Evolutionary conservation across 2,888 invertebrate genomes (phyloP).

Genomic region (Acrocera orbiculus): DNA sequence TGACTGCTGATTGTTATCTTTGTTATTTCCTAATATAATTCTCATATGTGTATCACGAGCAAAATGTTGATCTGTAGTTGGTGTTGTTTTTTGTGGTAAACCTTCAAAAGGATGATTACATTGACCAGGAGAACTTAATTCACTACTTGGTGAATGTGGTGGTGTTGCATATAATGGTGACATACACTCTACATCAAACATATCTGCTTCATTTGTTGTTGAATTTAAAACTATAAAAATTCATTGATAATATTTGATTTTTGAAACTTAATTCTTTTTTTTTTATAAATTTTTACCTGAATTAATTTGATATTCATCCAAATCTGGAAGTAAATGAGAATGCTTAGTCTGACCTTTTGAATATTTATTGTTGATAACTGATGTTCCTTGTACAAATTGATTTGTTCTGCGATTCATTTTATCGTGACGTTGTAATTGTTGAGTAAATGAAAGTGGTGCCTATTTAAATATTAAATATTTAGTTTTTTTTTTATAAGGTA

Average conservation of each 20-base stretch:
- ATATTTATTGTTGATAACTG: constrained; percentile 25
- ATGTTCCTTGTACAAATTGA: constrained; percentile 22
- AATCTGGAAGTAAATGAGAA: constrained; percentile 29
- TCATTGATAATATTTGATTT: neutral
- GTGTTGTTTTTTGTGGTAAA: constrained; percentile 8
- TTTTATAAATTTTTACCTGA: constrained; percentile 17
- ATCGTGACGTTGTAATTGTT: constrained; percentile 56
- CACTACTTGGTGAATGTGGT: constrained; percentile 54
- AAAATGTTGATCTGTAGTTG: constrained; percentile 53
- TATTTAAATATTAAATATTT: constrained; percentile 12
- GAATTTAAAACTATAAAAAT: constrained; percentile 10
- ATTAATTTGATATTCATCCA: constrained; percentile 28
- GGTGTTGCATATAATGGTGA: constrained; percentile 68
- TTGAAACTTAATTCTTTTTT: neutral
- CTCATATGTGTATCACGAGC: constrained; percentile 84
- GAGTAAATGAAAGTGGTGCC: constrained; percentile 72
- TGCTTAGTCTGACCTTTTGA: constrained; percentile 20
- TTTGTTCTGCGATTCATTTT: constrained; percentile 29
- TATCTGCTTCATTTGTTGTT: constrained; percentile 28
- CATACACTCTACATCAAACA: constrained; percentile 33
- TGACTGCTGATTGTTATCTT: constrained; percentile 28
- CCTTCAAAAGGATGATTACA: constrained; percentile 26
- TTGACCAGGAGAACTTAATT: constrained; percentile 37
- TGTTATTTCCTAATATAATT: constrained; percentile 55
- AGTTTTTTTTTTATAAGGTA: neutral